Evolutionary conservation across 2,888 invertebrate genomes (phyloP).

Genomic region (Hipparchia semele): DNA sequence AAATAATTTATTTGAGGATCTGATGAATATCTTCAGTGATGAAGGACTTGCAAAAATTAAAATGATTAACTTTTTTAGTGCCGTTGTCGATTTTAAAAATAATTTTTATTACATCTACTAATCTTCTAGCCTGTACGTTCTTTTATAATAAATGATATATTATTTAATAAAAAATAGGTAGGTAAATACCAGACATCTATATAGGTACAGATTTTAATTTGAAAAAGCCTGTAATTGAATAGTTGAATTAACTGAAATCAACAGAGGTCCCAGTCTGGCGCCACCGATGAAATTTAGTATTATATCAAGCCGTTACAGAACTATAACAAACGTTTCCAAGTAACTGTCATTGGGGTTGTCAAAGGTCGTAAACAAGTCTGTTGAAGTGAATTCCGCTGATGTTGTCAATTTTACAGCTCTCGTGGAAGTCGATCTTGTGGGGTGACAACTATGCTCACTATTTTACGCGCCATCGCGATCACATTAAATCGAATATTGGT

Average conservation of each 20-base stretch:
- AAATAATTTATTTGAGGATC: no score
- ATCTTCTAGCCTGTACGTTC: no score
- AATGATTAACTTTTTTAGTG: no score
- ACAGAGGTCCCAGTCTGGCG: constrained; percentile 2
- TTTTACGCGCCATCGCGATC: neutral
- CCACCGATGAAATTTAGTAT: neutral
- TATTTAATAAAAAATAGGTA: no score
- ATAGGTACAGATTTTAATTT: no score
- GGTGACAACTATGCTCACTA: neutral
- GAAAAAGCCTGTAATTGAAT: neutral
- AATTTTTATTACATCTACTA: no score
- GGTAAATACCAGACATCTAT: neutral
- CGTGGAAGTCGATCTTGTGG: constrained; percentile 10
- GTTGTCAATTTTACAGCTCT: constrained; percentile 23
- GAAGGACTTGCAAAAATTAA: no score
- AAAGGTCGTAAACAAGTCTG: constrained; percentile 18
- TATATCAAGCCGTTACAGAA: neutral
- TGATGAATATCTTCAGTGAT: no score
- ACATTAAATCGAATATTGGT: neutral
- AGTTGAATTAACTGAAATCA: neutral
- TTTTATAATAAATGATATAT: no score
- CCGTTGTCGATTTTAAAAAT: no score
- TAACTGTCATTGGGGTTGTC: neutral
- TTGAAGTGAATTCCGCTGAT: constrained; percentile 18
- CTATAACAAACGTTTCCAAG: constrained; percentile 14